Evolutionary conservation across 2,113 vertebrate genomes (phyloP), one percentile per base, ranked within the genome.

Genomic region (Gorilla gorilla): DNA sequence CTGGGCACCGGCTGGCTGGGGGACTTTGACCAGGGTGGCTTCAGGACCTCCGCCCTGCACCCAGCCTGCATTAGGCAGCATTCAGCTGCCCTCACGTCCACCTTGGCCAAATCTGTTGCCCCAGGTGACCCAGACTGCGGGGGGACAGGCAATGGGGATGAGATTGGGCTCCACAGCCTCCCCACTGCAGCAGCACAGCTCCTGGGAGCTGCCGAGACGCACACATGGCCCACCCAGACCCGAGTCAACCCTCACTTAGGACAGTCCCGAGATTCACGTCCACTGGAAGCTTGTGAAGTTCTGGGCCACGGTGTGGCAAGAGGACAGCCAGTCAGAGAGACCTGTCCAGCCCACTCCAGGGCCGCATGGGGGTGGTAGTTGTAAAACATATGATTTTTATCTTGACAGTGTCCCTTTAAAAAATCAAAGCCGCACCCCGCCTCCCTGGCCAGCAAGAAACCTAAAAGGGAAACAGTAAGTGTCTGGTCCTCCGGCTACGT

Each of bases 381-480:
- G 93, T 98, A 98, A 98, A 98, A 98, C 94, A 59, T 97, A 3
- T 95, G 96, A 83, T 98, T 99, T 98, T 99, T 98, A 98, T 99
- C 93, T 99, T 97, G 98, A 98, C 98, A 99, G 98, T 98, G 90
- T 98, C 97, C 97, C 96, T 98, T 98, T 98, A 98, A 98, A 97
- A 85, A 98, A 97, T 85, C 98, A 98, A 98, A 98, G 98, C 98
- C 97, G 98, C 98, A 98, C 98, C 97, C 98, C 86, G 98, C 98
- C 97, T 98, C 98, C 92, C 98, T 99, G 97, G 97, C 98, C 98
- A 99, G 97, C 98, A 98, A 98, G 98, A 99, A 98, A 88, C 98
- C 98, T 98, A 98, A 97, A 97, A 98, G 96, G 98, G 98, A 97
- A 98, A 98, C 98, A 98, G 98, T 99, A 99, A 99, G 98, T 99